Conservation (phyloP, 64 coral and sea anemone species). For the Montipora sp. region DNA sequence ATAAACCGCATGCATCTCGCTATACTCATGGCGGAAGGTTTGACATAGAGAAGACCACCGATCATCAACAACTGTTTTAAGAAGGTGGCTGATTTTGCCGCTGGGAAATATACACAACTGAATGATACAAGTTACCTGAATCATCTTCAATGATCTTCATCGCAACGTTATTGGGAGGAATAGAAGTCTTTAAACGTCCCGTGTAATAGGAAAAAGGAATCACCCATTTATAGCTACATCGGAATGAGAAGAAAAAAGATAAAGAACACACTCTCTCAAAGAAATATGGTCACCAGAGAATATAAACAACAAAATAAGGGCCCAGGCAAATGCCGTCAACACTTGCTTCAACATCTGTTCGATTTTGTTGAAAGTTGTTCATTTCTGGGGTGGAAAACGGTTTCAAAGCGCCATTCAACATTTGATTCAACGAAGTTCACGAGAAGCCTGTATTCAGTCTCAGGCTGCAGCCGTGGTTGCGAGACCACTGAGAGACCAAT, state of each 20-base stretch:
- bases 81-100: not conserved
- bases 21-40: not conserved
- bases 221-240: conserved; percentile 74
- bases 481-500: no score
- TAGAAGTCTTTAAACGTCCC: not conserved
- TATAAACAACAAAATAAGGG: not conserved
- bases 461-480: no score
- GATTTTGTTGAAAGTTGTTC: no score
- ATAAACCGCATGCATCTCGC: no score
- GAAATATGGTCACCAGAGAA: no score
- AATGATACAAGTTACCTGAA: not conserved
- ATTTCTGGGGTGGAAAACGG: no score
- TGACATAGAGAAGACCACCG: no score
- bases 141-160: conserved; percentile 35
- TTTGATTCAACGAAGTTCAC: no score
- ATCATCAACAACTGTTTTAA: not conserved
- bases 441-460: no score
- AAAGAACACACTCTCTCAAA: not conserved
- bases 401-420: no score
- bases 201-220: conserved; percentile 82
- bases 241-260: not conserved
- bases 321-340: no score
- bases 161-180: not conserved
- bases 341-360: no score
- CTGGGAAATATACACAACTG: not conserved